Base-by-base conservation (phyloP, 2,888 invertebrate genomes). In the Steinernema scapterisci region DNA sequence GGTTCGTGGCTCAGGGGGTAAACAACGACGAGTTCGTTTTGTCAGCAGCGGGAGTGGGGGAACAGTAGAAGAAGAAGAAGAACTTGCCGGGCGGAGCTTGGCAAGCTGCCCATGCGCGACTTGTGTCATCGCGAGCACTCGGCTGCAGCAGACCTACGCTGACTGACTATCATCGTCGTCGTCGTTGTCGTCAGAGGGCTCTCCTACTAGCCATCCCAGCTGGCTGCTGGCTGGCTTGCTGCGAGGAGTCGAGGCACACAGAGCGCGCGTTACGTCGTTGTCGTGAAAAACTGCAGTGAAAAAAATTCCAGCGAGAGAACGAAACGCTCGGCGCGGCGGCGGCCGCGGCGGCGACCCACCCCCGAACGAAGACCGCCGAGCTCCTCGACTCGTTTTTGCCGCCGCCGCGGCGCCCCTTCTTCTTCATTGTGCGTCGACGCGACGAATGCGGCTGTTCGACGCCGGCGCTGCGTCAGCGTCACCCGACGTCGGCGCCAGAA, bases 21-120 rank as follows among this genome's bases (percentile, higher is more conserved):
- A 63, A 63, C 63, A 63, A 25, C 63, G 63, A 27, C 31, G 63
- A 31, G 31, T 63, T 25, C 16, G 63, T 63, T 63, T 63, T 27
- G 63, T 63, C 27, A 13, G 63, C 25, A 21, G 54, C 54, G 21
- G 63, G 25, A 11, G 63, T 27, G 27, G 54, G 54, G 54, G n/a
- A n/a, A n/a, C n/a, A 38, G 38, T 38, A 9, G 38, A 9, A 38
- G 31, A 16, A 63, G 63, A 13, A 21, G 63, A 31, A 25, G 54
- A 54, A 31, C 27, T 31, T 25, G 27, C 16, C 9, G 31, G 63
- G 63, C 63, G 63, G 63, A 2, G 19, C 63, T 63, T 63, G 63
- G 63, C 63, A 25, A 13, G 13, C 31, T 63, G 63, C 63, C 63
- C 48, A 19, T 63, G 63, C 63, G 63, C 63, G 63, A 63, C 16